Evolutionary conservation across 2,113 vertebrate genomes (phyloP), one percentile per base, ranked within the genome.

Genomic region (Larimichthys crocea): DNA sequence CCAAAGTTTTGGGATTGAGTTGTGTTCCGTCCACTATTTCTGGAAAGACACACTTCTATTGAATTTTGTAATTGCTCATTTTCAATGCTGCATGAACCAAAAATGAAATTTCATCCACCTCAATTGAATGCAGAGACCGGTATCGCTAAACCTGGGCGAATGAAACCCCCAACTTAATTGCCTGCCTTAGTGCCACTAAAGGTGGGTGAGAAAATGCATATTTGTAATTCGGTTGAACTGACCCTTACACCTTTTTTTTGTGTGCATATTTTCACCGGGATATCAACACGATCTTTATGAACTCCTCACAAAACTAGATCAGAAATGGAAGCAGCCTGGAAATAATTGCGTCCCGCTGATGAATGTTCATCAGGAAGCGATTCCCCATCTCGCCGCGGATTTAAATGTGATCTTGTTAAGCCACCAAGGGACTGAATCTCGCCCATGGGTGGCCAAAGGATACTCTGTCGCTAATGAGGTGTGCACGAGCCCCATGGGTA

Each of bases 401-500:
- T 89, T 81, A 91, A 90, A 93, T 88, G 83, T 81, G 90, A 91
- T 94, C 87, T 90, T 91, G 87, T 92, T 86, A 90, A 92, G 85
- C 82, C 89, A 85, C 82, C 80, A 26, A 88, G 88, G 77, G 84
- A 83, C 83, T 69, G 76, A 85, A 82, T 89, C 83, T 89, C 40
- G 77, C 89, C 85, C 89, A 86, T 90, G 88, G 91, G 91, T 89
- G 88, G 90, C 89, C 87, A 81, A 88, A 86, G 91, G 91, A 93
- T 88, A 84, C 86, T 89, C 84, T 74, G 86, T 70, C 60, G 85
- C 88, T 93, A 94, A 94, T 92, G 92, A 95, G 92, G 92, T 93
- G 93, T 92, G 90, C 86, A 80, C 19, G 0, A 50, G 79, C 88
- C 89, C 55, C 14, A 17, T 79, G 91, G 89, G 89, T 86, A 81